Conservation (phyloP, 2,113 vertebrate species). For the Heterocephalus glaber region DNA sequence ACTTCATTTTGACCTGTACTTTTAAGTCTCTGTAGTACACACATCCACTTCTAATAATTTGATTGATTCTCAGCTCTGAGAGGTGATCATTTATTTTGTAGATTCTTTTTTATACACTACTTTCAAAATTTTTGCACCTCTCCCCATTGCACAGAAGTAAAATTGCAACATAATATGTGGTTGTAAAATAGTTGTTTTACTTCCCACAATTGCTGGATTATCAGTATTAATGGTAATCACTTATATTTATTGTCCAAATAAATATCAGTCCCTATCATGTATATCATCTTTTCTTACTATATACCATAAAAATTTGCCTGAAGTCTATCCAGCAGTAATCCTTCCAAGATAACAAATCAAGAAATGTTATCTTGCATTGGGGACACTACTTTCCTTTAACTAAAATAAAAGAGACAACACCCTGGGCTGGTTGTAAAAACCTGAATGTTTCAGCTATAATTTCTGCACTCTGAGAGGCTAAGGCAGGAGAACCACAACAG, state of each 20-base stretch:
- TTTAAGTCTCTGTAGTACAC: background rate
- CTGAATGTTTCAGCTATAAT: too few species aligned
- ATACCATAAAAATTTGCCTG: background rate
- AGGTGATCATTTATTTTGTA: background rate
- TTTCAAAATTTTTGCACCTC: too few species aligned
- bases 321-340: background rate
- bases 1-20: background rate
- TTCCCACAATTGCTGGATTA: background rate
- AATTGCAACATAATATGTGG: background rate
- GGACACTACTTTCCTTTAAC: too few species aligned
- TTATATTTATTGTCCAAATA: background rate
- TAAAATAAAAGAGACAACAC: too few species aligned
- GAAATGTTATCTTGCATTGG: background rate
- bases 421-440: too few species aligned
- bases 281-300: background rate
- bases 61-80: background rate
- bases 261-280: too few species aligned
- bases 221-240: background rate
- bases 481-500: too few species aligned
- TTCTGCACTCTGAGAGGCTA: too few species aligned
- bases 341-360: background rate
- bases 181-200: background rate
- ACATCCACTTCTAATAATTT: background rate
- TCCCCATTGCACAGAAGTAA: background rate
- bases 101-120: background rate